Base-by-base conservation (phyloP, 1,140 invertebrate species). In the Pristionchus pacificus region DNA sequence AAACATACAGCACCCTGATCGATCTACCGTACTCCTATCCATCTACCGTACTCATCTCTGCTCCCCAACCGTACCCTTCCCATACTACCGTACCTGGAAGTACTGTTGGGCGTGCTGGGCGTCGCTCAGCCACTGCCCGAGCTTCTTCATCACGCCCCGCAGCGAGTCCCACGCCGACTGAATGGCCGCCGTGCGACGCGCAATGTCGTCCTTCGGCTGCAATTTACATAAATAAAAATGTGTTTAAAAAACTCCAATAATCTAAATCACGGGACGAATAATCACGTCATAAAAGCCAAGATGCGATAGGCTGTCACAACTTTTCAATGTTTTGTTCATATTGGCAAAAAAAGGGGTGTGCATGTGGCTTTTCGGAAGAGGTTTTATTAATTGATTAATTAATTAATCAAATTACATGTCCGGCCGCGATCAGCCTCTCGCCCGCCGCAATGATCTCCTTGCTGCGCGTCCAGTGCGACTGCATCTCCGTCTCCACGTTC, bases 21-120 rank as follows among this genome's bases (percentile, higher is more conserved):
- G n/a, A n/a, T n/a, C n/a, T n/a, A n/a, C n/a, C n/a, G n/a, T n/a
- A n/a, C n/a, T n/a, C n/a, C n/a, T n/a, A n/a, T n/a, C n/a, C 84
- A 93, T 93, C 83, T 97, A 93, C 75, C 92, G 91, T 86, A 98
- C 89, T 93, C 94, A 98, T 0, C 93, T 95, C 79, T 97, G 95
- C 0, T 93, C 91, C 84, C 98, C 95, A 85, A 97, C 97, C 0
- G 93, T 94, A 86, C 98, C 95, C 1, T 93, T 27, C 60, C 13
- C 24, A 60, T 13, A 25, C 15, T 14, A 27, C 15, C 1, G 62
- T 25, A 69, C 80, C 57, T 83, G 81, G 68, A 84, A 82, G 75
- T 82, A 83, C 57, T 76, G 78, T 31, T 65, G 60, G 13, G 94
- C 93, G 84, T 96, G 93, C 1, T 91, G 91, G 0, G 94, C 93